These are phyloP conservation scores for Actinia tenebrosa DNA, from an alignment of 64 coral and sea anemone genomes.

Conservation along the genomic window DNA sequence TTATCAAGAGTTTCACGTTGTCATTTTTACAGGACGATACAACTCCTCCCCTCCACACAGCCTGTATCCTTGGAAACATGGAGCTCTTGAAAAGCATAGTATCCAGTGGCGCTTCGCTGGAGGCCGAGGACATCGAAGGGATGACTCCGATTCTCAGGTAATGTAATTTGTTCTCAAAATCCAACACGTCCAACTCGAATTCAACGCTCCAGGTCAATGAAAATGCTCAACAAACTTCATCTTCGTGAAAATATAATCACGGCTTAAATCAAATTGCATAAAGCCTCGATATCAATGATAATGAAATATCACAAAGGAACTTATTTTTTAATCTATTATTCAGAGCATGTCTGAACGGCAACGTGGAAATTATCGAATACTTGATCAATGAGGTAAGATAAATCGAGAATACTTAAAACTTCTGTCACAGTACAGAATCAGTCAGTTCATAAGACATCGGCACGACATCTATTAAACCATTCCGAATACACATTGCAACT, in stretches of 20 bases:
- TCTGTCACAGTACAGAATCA: too few species aligned
- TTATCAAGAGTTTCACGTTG: too few species aligned
- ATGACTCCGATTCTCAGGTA: slow-evolving; percentile 64
- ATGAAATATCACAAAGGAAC: neutral
- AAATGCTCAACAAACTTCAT: too few species aligned
- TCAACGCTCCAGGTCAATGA: too few species aligned
- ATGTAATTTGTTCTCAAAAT: neutral
- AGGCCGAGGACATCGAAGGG: slow-evolving; percentile 47
- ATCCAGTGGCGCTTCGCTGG: neutral
- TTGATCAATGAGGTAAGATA: slow-evolving; percentile 37
- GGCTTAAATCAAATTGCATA: neutral
- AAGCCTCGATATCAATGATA: neutral
- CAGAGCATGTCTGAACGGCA: slow-evolving; percentile 37
- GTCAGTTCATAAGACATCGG: too few species aligned
- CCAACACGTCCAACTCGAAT: neutral
- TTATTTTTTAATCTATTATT: neutral
- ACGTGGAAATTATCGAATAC: slow-evolving; percentile 50
- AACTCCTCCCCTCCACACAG: slow-evolving; percentile 36
- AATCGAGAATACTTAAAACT: neutral
- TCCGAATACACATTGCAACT: too few species aligned
- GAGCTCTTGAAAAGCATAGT: slow-evolving; percentile 32
- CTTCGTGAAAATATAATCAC: too few species aligned
- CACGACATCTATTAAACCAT: too few species aligned
- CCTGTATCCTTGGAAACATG: slow-evolving; percentile 34
- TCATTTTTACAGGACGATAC: slow-evolving; percentile 16